A percentile compares a stretch with the other conserved stretches of the same genome.
Evolutionary conservation across 92 coral and sea anemone species (phyloP).

Genomic region (Epizoanthus scotinus): DNA sequence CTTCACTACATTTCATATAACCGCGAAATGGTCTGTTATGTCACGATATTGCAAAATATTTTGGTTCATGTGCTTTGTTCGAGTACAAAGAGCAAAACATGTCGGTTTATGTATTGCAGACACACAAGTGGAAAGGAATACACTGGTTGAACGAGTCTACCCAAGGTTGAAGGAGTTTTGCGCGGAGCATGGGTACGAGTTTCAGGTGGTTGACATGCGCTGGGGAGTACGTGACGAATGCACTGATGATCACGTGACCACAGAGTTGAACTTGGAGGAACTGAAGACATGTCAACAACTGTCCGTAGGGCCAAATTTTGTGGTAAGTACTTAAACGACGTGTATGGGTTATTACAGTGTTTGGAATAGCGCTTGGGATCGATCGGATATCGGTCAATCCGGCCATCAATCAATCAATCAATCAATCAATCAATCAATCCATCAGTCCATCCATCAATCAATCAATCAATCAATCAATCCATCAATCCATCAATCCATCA

Average conservation of each 20-base stretch:
- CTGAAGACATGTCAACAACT: conserved; percentile 73
- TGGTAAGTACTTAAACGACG: conserved; percentile 59
- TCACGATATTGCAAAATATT: too few relatives aligned
- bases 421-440: too few relatives aligned
- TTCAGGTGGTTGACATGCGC: conserved; percentile 93
- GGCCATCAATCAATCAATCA: too few relatives aligned
- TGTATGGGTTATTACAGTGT: neutral
- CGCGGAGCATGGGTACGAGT: conserved; percentile 81
- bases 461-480: too few relatives aligned
- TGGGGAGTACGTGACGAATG: conserved; percentile 97
- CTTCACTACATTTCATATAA: too few relatives aligned
- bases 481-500: too few relatives aligned
- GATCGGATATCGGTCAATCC: too few relatives aligned
- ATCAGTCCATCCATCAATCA: too few relatives aligned
- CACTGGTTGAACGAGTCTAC: conserved; percentile 74
- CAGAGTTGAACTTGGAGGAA: conserved; percentile 81
- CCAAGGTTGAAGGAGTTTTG: conserved; percentile 79
- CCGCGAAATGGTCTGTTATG: too few relatives aligned
- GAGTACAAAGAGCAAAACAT: neutral
- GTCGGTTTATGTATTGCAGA: conserved; percentile 36
- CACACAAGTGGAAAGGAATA: conserved; percentile 80
- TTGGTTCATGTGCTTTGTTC: neutral
- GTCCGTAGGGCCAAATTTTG: conserved; percentile 96
- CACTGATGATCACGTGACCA: conserved; percentile 85
- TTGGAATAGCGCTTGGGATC: too few relatives aligned